These are phyloP conservation scores for Hofmannophila pseudospretella DNA, from an alignment of 2,888 invertebrate genomes.

Conservation along the genomic window DNA sequence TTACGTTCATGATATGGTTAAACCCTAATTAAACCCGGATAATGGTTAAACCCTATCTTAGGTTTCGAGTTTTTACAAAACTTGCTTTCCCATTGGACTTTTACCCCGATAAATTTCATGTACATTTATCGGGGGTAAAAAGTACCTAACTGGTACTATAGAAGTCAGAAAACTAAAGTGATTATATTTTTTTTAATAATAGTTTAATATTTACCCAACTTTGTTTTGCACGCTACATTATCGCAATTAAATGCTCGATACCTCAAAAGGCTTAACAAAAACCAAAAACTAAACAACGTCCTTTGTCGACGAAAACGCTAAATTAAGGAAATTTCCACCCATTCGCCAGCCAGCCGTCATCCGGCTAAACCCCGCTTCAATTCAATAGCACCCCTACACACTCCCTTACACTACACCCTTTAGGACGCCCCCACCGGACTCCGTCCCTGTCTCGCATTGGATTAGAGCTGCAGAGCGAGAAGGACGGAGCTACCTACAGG, in stretches of 20 bases:
- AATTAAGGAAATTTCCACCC: slow-evolving; percentile 79
- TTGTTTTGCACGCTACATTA: too few relatives aligned
- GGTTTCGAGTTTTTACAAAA: too few relatives aligned
- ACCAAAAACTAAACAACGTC: slow-evolving; percentile 76
- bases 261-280: slow-evolving; percentile 62
- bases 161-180: too few relatives aligned
- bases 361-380: slow-evolving; percentile 78
- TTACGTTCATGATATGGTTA: too few relatives aligned
- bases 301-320: slow-evolving; percentile 77
- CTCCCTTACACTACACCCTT: slow-evolving; percentile 77
- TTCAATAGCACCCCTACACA: slow-evolving; percentile 75
- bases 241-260: slow-evolving; percentile 32
- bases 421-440: slow-evolving; percentile 66
- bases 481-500: slow-evolving; percentile 62
- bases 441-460: slow-evolving; percentile 35
- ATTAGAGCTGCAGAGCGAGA: slow-evolving; percentile 26
- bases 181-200: too few relatives aligned
- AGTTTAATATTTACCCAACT: too few relatives aligned
- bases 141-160: too few relatives aligned
- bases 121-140: too few relatives aligned
- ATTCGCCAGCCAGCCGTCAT: slow-evolving; percentile 77
- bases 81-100: too few relatives aligned
- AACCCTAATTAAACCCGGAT: too few relatives aligned
- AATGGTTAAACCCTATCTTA: too few relatives aligned
- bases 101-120: too few relatives aligned